phyloP scores from a whole-genome alignment of 23 tunicate species.

The Aplidium turbinatum region DNA sequence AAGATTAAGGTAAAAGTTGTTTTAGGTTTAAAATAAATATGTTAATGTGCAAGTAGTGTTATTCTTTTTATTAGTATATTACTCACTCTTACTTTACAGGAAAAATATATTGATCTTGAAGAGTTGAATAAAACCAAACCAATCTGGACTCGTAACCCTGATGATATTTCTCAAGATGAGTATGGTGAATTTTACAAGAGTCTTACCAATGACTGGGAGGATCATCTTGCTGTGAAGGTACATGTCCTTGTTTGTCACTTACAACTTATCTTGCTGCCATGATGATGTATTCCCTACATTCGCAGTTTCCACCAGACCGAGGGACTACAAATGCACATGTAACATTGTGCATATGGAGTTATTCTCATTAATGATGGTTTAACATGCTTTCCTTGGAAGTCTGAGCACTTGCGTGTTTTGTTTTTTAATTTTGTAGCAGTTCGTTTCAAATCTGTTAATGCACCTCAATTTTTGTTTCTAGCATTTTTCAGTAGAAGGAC shows the following conservation, averaged over 20 bases:
- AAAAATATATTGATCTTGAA: conserved; percentile 87
- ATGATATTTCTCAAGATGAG: conserved; percentile 96
- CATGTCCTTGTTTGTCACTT: too few species aligned
- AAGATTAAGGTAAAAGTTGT: conserved; percentile 61
- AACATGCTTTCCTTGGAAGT: conserved; percentile 79
- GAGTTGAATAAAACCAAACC: conserved; percentile 97
- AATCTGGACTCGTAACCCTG: conserved; percentile 96
- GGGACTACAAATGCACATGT: too few species aligned
- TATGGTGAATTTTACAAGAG: conserved; percentile 96
- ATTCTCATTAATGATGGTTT: conserved; percentile 56
- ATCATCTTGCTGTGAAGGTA: conserved; percentile 98
- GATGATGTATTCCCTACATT: conserved; percentile 79
- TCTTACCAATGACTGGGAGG: conserved; percentile 97
- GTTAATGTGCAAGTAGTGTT: neutral
- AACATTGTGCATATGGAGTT: too few species aligned
- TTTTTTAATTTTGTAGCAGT: too few species aligned
- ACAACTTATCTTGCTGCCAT: conserved; percentile 27
- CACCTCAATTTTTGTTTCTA: conserved; percentile 18
- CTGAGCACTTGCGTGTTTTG: too few species aligned
- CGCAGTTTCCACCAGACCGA: conserved; percentile 89
- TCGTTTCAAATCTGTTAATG: too few species aligned
- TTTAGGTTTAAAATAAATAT: neutral
- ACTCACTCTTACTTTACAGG: conserved; percentile 17
- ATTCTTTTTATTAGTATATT: neutral
- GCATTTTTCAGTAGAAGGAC: conserved; percentile 99